Conservation (phyloP, 2,113 vertebrate genomes). For the Rousettus leschenaultii region DNA sequence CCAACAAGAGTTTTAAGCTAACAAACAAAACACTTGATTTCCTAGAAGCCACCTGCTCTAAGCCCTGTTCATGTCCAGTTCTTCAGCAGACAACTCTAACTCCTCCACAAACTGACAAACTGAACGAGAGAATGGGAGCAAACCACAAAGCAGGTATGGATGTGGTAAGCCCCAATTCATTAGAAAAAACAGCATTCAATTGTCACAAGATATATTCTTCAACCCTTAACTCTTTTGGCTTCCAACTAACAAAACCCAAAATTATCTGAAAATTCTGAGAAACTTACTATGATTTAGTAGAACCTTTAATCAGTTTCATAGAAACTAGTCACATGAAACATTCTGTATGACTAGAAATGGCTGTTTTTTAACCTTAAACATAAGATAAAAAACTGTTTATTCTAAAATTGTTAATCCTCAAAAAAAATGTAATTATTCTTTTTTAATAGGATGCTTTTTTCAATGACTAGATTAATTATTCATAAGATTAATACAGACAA, state of each 20-base stretch:
- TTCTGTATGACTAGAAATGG: slow-evolving; percentile 4
- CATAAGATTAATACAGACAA: background rate
- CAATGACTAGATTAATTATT: background rate
- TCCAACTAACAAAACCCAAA: background rate
- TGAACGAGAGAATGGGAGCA: background rate
- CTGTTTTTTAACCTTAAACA: background rate
- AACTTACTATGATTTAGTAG: background rate
- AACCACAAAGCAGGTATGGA: background rate
- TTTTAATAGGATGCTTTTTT: background rate
- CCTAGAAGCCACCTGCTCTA: background rate
- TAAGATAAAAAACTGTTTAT: background rate
- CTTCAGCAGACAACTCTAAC: background rate
- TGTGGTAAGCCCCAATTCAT: background rate
- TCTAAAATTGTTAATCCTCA: slow-evolving; percentile 6
- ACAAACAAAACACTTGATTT: background rate
- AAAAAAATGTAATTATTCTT: background rate
- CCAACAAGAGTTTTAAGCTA: background rate
- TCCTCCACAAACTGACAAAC: background rate
- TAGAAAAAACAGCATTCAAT: background rate
- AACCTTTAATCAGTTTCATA: background rate
- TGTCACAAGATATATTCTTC: background rate
- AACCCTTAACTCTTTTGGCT: slow-evolving; percentile 1
- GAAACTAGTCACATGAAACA: background rate
- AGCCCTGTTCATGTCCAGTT: background rate
- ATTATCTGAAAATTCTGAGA: background rate